A percentile compares a stretch with the other conserved stretches of the same genome.
These are phyloP conservation scores for Branchellion lobata DNA, from an alignment of 2,888 invertebrate species.

Conservation along the genomic window DNA sequence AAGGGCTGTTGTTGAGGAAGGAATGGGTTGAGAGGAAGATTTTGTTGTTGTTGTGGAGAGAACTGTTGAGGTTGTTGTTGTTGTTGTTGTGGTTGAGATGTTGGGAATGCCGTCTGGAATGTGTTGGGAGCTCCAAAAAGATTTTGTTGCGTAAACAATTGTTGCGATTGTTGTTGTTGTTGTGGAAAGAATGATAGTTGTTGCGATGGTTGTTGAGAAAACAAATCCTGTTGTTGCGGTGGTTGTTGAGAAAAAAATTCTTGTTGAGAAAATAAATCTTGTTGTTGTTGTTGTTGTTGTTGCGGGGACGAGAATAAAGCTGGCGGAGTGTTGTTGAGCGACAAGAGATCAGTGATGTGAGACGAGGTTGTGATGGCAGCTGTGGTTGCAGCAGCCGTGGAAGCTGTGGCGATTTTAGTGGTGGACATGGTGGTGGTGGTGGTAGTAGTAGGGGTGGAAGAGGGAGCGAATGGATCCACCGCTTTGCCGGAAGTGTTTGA, in stretches of 20 bases:
- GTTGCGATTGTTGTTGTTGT: slow-evolving; percentile 25
- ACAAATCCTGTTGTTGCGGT: slow-evolving; percentile 37
- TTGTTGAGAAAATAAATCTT: neutral
- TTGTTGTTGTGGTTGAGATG: slow-evolving; percentile 16
- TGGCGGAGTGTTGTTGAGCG: slow-evolving; percentile 47
- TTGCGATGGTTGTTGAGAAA: slow-evolving; percentile 46
- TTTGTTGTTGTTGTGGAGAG: slow-evolving; percentile 33
- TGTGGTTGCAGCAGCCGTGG: slow-evolving; percentile 25
- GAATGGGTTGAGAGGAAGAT: slow-evolving; percentile 49
- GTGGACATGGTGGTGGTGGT: neutral
- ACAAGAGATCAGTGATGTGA: slow-evolving; percentile 54
- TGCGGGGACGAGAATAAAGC: neutral
- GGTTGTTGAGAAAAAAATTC: slow-evolving; percentile 15
- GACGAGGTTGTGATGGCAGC: slow-evolving; percentile 45
- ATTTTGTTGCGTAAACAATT: slow-evolving; percentile 50
- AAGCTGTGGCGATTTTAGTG: neutral
- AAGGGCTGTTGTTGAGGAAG: slow-evolving; percentile 51
- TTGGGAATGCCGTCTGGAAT: slow-evolving; percentile 6
- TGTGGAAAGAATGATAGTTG: neutral
- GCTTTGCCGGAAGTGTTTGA: slow-evolving; percentile 31
- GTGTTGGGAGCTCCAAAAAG: slow-evolving; percentile 53
- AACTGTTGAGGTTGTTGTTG: slow-evolving; percentile 36
- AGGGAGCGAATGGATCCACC: neutral
- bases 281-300: slow-evolving; percentile 23
- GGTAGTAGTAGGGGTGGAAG: neutral